A percentile compares a stretch with the other conserved stretches of the same genome.
phyloP scores from a whole-genome alignment of 2,888 invertebrate species.

The Limnephilus rhombicus region DNA sequence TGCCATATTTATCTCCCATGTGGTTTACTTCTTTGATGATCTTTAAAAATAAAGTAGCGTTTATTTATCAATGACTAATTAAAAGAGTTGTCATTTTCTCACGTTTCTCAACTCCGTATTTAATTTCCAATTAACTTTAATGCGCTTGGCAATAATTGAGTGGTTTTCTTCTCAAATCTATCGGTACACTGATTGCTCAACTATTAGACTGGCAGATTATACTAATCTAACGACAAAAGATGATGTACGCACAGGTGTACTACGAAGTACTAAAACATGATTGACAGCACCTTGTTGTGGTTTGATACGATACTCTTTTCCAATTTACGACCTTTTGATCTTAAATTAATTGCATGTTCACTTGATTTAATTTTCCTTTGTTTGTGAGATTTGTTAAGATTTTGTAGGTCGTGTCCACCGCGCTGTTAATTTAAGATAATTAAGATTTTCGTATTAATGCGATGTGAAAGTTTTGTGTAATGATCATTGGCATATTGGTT shows the following conservation, averaged over 20 bases:
- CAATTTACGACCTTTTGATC: background rate
- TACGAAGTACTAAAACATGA: background rate
- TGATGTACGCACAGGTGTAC: background rate
- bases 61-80: background rate
- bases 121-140: slow-evolving; percentile 11
- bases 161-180: background rate
- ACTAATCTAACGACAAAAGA: background rate
- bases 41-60: background rate
- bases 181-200: background rate
- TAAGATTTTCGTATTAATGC: background rate
- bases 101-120: background rate
- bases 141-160: background rate
- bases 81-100: background rate
- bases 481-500: background rate
- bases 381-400: background rate
- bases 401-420: background rate
- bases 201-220: background rate
- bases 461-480: background rate
- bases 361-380: background rate
- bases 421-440: background rate
- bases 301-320: background rate
- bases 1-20: background rate
- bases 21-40: background rate
- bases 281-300: background rate
- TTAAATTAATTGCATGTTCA: background rate